Evolutionary conservation across 2,888 invertebrate species (phyloP).

Genomic region (Azorinus chamasolen): DNA sequence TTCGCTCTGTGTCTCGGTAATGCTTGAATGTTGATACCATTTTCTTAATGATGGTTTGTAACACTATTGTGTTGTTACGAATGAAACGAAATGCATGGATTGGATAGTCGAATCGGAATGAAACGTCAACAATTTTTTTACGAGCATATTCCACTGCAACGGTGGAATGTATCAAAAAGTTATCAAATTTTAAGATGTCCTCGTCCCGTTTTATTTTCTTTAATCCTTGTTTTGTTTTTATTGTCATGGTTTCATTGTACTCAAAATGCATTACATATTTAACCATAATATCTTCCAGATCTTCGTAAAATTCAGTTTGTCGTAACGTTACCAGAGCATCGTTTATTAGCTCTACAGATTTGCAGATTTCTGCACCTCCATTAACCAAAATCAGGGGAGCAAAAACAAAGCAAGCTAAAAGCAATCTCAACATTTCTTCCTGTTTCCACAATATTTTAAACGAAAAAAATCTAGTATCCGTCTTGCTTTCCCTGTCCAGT

Average conservation of each 20-base stretch:
- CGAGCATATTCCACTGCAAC: conserved; percentile 4
- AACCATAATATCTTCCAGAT: background rate
- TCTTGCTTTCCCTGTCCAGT: too few relatives aligned
- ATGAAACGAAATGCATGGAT: conserved; percentile 13
- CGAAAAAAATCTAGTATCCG: too few relatives aligned
- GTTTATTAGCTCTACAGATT: too few relatives aligned
- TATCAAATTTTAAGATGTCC: background rate
- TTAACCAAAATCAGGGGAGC: too few relatives aligned
- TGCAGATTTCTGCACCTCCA: too few relatives aligned
- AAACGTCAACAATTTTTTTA: background rate
- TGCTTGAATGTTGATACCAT: background rate
- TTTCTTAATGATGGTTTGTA: conserved; percentile 8
- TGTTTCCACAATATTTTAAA: too few relatives aligned
- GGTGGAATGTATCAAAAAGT: background rate
- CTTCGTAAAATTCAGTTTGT: too few relatives aligned
- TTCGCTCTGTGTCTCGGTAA: too few relatives aligned
- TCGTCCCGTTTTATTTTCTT: conserved; percentile 1
- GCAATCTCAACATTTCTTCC: too few relatives aligned
- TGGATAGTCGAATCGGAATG: conserved; percentile 2
- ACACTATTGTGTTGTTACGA: conserved; percentile 26
- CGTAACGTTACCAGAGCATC: too few relatives aligned
- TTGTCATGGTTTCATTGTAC: conserved; percentile 2
- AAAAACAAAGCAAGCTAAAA: too few relatives aligned
- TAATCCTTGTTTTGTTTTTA: conserved; percentile 10
- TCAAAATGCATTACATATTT: conserved; percentile 8